Evolutionary conservation across 2,113 vertebrate genomes (phyloP), one percentile per base, ranked within the genome.

Genomic region (Sus scrofa): DNA sequence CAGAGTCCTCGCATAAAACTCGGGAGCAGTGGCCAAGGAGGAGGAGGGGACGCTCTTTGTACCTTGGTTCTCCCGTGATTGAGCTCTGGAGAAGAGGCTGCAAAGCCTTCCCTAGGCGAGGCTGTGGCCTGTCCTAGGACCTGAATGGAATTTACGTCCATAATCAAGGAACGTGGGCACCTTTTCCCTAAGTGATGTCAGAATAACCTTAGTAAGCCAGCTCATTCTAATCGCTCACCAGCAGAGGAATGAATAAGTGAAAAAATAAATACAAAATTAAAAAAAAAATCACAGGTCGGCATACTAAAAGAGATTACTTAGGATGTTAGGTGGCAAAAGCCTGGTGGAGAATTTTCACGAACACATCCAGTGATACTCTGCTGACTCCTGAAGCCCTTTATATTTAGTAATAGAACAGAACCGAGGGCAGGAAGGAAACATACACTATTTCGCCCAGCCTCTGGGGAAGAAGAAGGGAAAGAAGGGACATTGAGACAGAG

Each of bases 361-460:
- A 26, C 26, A 37, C 13, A 34, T 8, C 6, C 7, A 1, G 24
- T 10, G 39, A 50, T 6, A 20, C 14, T 37, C 0, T 1, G 2
- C 4, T 54, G 44, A 30, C 56, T 75, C 6, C 6, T 10, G n/a
- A 30, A 20, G 13, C 19, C 60, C 15, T 6, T 16, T 0, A 11
- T 11, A 6, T 0, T 0, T 7, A 52, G 22, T 9, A 3, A 22
- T 75, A 22, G 6, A 10, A 1, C 2, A 26, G 65, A 90, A 50
- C 50, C 0, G 6, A 39, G 60, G 44, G 15, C 27, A 39, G 20
- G 62, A 78, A 91, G 68, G 18, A 74, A 6, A 20, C 7, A 13
- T 0, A 24, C 2, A 9, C 3, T 9, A 4, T n/a, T 24, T 27
- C 37, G 27, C 11, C 34, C 19, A n/a, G 75, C 1, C 6, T 3